Evolutionary conservation across 2,888 invertebrate genomes (phyloP).

Genomic region (Drosophila rellima): DNA sequence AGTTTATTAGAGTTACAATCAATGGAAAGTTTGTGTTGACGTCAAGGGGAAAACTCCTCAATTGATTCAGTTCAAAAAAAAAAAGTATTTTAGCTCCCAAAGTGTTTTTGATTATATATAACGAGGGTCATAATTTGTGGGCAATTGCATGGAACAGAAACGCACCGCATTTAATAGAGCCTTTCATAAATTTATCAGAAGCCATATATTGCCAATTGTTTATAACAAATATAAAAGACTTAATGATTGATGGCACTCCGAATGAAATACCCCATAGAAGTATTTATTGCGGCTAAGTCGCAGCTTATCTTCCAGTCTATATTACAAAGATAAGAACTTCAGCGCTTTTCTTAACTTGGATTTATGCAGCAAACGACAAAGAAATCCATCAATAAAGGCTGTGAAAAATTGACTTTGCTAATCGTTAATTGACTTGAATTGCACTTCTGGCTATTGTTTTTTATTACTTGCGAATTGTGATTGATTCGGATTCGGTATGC

Average conservation of each 20-base stretch:
- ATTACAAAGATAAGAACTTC: slow-evolving; percentile 31
- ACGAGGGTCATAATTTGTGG: slow-evolving; percentile 27
- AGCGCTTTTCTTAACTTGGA: slow-evolving; percentile 9
- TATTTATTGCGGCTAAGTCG: slow-evolving; percentile 28
- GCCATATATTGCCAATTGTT: slow-evolving; percentile 69
- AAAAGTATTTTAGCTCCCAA: slow-evolving; percentile 25
- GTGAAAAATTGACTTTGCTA: slow-evolving; percentile 4
- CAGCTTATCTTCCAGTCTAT: slow-evolving; percentile 50
- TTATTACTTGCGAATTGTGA: slow-evolving; percentile 65
- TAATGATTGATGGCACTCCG: slow-evolving; percentile 65
- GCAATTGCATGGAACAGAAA: slow-evolving; percentile 28
- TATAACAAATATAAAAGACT: slow-evolving; percentile 67
- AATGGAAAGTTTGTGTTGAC: slow-evolving; percentile 30
- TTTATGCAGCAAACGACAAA: slow-evolving; percentile 18
- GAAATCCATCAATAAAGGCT: neutral
- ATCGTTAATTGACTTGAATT: slow-evolving; percentile 64
- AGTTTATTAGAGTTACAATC: slow-evolving; percentile 43
- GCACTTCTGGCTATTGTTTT: slow-evolving; percentile 32
- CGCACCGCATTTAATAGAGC: slow-evolving; percentile 28
- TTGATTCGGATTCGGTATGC: slow-evolving; percentile 65
- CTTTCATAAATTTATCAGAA: slow-evolving; percentile 63
- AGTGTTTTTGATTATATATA: slow-evolving; percentile 34
- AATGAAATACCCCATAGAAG: slow-evolving; percentile 16
- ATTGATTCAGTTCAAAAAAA: slow-evolving; percentile 44
- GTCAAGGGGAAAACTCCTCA: slow-evolving; percentile 37